Conservation (phyloP, 2,797 vertebrate species). For the Anguilla pacifica region DNA sequence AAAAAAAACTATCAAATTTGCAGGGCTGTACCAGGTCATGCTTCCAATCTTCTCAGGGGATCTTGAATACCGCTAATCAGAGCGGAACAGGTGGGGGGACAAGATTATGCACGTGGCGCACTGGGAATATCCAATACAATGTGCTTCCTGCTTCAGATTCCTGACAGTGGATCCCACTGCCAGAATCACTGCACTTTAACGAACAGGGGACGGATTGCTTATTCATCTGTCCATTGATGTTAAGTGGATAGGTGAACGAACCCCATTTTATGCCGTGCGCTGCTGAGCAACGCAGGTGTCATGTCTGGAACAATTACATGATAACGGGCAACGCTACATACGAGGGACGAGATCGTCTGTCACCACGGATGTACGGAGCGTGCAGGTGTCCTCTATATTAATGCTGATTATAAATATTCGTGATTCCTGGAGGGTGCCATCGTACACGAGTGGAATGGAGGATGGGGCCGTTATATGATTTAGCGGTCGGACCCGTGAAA, state of each 20-base stretch:
- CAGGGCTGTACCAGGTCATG: not conserved
- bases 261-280: not conserved
- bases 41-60: not conserved
- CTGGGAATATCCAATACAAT: not conserved
- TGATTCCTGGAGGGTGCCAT: constrained; percentile 8
- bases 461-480: not conserved
- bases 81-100: not conserved
- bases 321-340: not conserved
- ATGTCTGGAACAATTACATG: not conserved
- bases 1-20: constrained; percentile 19
- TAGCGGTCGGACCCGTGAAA: not conserved
- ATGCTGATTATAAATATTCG: constrained; percentile 19
- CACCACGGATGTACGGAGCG: not conserved
- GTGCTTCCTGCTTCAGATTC: not conserved
- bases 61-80: not conserved
- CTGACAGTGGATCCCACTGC: not conserved
- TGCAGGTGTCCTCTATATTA: constrained; percentile 9
- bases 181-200: not conserved
- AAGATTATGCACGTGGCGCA: not conserved
- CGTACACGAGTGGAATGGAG: not conserved
- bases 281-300: not conserved
- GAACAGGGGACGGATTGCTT: not conserved
- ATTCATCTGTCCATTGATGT: not conserved
- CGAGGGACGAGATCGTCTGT: not conserved
- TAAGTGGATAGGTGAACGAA: not conserved